Base-by-base conservation (phyloP, 2,113 vertebrate genomes). In the Lonchura striata region DNA sequence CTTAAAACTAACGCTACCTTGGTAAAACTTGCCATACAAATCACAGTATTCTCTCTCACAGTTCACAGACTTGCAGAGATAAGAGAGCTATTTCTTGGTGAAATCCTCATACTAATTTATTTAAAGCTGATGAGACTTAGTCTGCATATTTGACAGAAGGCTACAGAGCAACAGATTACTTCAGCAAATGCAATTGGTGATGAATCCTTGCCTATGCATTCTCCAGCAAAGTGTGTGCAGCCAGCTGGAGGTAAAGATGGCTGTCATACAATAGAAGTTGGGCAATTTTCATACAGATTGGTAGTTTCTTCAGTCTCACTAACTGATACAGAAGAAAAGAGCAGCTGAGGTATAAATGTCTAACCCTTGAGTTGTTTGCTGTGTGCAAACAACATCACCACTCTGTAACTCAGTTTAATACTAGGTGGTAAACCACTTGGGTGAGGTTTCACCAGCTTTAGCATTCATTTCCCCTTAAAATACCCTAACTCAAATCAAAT, bases 21-120 rank as follows among this genome's bases (percentile, higher is more conserved):
- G 35, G 75, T 70, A 91, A 94, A 93, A 91, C 33, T 88, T 63
- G 71, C 23, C 28, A 37, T 54, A 86, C 33, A 91, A 92, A 95
- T 82, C 83, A 91, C 18, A 72, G 57, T 42, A 76, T 76, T 84
- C 41, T 37, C 57, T 84, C 64, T 71, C 69, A 63, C 60, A 87
- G 74, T 41, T 84, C 81, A 72, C 69, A 82, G 50, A 69, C 52
- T 82, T 86, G 60, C 49, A 49, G 24, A 50, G 25, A 39, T 35
- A 39, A 81, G 65, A 71, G 41, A 88, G 46, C 46, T 24, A 60
- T 87, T 50, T 77, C 71, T 68, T 90, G 41, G 91, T 69, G 46
- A 87, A 94, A 85, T 28, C 9, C 70, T 69, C 31, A 27, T 69
- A 81, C 66, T 86, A 71, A 41, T 94, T 90, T 35, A 82, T 53